Evolutionary conservation across 2,113 vertebrate genomes (phyloP), one percentile per base, ranked within the genome.

Genomic region (Cranoglanis bouderius): DNA sequence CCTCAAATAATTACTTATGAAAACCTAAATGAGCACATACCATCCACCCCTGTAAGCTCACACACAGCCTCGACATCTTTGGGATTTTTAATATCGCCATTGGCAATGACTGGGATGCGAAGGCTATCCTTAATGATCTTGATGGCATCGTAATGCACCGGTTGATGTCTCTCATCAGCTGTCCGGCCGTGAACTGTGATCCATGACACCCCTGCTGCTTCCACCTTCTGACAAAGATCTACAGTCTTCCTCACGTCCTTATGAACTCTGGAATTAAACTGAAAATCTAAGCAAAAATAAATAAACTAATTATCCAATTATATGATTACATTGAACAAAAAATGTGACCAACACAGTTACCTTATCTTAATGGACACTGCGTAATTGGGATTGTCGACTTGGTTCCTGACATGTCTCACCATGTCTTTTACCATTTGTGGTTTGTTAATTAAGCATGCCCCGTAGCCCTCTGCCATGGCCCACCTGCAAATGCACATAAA

Each of bases 401-500:
- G 96, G 94, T 96, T 98, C 93, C 95, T 94, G 89, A 99, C 96
- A 29, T 95, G 96, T 94, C 93, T 96, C 90, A 99, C 97, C 98
- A 99, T 99, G 93, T 99, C 98, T 91, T 49, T 96, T 82, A 99
- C 94, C 3, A 98, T 93, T 63, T 99, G 97, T 88, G 98, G 98
- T 92, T 98, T 97, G 92, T 99, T 98, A 92, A 99, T 98, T 91
- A 99, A 96, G 89, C 98, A 99, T 86, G 98, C 98, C 65, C 98
- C 98, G 90, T 97, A 99, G 57, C 98, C 98, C 88, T 98, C 97
- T 89, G 97, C 94, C 95, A 98, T 95, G 0, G 98, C 98, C 98
- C 98, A 99, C 87, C 98, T 99, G 92, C 88, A 91, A 91, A 67
- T 57, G 63, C 77, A 93, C 85, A 92, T 0, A 38, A 81, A 24